phyloP scores from a whole-genome alignment of 2,113 vertebrate genomes.

The Oncorhynchus clarkii region DNA sequence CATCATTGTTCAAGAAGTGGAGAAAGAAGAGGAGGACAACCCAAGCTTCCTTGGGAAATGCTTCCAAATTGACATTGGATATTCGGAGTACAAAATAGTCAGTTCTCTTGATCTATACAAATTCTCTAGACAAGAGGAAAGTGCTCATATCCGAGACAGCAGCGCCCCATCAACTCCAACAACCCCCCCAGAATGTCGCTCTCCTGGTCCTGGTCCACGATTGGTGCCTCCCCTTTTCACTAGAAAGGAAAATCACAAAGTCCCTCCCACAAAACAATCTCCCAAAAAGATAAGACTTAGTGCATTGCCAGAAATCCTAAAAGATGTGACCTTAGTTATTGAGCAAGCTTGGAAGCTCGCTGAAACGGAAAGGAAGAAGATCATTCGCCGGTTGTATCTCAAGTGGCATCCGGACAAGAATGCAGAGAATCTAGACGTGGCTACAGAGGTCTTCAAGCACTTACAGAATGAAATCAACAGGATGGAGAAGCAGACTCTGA shows the following conservation, averaged over 20 bases:
- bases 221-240: slow-evolving; percentile 82
- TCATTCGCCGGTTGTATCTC: slow-evolving; percentile 91
- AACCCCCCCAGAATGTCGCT: slow-evolving; percentile 84
- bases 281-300: slow-evolving; percentile 88
- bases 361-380: slow-evolving; percentile 96
- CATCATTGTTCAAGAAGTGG: slow-evolving; percentile 97
- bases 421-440: slow-evolving; percentile 92
- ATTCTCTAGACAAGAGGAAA: slow-evolving; percentile 95
- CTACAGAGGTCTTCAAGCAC: slow-evolving; percentile 98
- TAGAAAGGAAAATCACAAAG: slow-evolving; percentile 85
- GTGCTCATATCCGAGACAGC: slow-evolving; percentile 81
- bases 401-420: slow-evolving; percentile 99
- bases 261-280: slow-evolving; percentile 83
- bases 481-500: slow-evolving; percentile 90
- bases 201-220: slow-evolving; percentile 74
- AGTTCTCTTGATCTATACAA: slow-evolving; percentile 98
- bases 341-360: slow-evolving; percentile 98
- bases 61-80: slow-evolving; percentile 98
- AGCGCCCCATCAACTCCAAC: slow-evolving; percentile 86
- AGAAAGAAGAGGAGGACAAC: slow-evolving; percentile 86
- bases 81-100: slow-evolving; percentile 98
- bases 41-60: slow-evolving; percentile 89
- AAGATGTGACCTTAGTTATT: slow-evolving; percentile 91
- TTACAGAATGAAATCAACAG: slow-evolving; percentile 96
- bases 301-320: slow-evolving; percentile 89